phyloP scores from a whole-genome alignment of 2,797 vertebrate species.

The Mus caroli region DNA sequence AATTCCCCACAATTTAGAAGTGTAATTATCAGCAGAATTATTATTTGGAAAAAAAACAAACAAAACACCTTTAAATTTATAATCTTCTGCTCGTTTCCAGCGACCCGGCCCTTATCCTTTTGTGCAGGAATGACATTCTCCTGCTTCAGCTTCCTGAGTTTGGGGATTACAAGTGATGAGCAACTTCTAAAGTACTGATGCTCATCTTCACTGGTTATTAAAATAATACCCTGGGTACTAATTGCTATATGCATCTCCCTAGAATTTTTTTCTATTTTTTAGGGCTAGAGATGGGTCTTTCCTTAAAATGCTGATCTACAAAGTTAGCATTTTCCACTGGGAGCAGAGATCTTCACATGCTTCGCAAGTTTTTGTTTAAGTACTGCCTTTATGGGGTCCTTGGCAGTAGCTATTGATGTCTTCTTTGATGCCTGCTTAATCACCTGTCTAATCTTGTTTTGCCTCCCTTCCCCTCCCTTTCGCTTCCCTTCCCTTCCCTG shows the following conservation, averaged over 20 bases:
- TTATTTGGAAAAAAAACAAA: neutral
- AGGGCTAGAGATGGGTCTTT: neutral
- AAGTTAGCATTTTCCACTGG: neutral
- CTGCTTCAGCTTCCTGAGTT: neutral
- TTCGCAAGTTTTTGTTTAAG: neutral
- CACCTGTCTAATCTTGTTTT: neutral
- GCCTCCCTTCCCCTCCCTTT: no score
- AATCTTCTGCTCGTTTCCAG: neutral
- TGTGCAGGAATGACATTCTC: conserved; percentile 9
- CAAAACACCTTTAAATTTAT: neutral
- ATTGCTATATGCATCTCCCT: neutral
- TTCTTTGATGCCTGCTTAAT: neutral
- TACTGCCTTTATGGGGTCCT: neutral
- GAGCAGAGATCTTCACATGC: neutral
- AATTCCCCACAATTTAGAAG: conserved; percentile 4
- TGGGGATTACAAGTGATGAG: neutral
- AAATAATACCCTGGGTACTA: neutral
- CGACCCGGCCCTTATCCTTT: neutral
- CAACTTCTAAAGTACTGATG: conserved; percentile 18
- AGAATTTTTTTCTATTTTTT: neutral
- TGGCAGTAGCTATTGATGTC: neutral
- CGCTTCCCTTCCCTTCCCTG: accelerated
- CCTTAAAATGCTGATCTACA: neutral
- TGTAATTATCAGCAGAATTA: conserved; percentile 33
- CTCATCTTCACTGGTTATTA: neutral